Conservation (phyloP, 2,113 vertebrate genomes). For the Tiliqua scincoides region DNA sequence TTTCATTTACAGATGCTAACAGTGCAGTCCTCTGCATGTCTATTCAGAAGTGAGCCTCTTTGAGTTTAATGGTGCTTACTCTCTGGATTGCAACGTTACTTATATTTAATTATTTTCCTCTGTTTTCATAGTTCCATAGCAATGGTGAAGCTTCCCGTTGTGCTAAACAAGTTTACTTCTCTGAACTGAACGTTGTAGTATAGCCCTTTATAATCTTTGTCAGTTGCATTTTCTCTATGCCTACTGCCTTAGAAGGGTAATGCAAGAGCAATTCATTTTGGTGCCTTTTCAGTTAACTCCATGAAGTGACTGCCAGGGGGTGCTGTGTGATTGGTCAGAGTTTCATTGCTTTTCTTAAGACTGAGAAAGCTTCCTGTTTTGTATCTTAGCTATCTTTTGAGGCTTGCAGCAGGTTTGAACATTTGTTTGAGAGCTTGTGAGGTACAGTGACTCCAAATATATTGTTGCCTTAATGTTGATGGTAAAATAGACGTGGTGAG, state of each 20-base stretch:
- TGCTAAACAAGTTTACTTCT: slow-evolving; percentile 44
- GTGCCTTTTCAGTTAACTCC: slow-evolving; percentile 20
- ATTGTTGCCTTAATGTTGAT: not conserved
- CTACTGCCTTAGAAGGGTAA: slow-evolving; percentile 44
- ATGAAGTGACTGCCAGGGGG: slow-evolving; percentile 64
- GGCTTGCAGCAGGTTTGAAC: slow-evolving; percentile 24
- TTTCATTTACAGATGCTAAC: slow-evolving; percentile 31
- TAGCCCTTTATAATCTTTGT: slow-evolving; percentile 41
- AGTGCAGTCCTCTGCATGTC: too few relatives aligned
- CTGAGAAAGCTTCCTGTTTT: not conserved
- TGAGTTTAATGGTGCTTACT: too few relatives aligned
- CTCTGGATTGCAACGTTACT: not conserved
- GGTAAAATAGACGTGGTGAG: not conserved
- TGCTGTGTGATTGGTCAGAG: slow-evolving; percentile 59
- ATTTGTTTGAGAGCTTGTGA: too few relatives aligned
- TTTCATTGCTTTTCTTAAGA: not conserved
- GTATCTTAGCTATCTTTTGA: slow-evolving; percentile 7
- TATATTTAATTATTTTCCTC: slow-evolving; percentile 52
- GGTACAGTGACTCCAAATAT: not conserved
- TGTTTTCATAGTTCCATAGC: slow-evolving; percentile 40
- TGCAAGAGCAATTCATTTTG: slow-evolving; percentile 9
- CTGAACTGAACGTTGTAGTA: slow-evolving; percentile 45
- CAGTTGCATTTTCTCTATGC: slow-evolving; percentile 17
- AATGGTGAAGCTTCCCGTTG: slow-evolving; percentile 42
- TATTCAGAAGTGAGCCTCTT: too few relatives aligned